A percentile compares a stretch with the other conserved stretches of the same genome.
These are phyloP conservation scores for Sphyrna mokarran DNA, from an alignment of 2,113 vertebrate species.

Conservation along the genomic window DNA sequence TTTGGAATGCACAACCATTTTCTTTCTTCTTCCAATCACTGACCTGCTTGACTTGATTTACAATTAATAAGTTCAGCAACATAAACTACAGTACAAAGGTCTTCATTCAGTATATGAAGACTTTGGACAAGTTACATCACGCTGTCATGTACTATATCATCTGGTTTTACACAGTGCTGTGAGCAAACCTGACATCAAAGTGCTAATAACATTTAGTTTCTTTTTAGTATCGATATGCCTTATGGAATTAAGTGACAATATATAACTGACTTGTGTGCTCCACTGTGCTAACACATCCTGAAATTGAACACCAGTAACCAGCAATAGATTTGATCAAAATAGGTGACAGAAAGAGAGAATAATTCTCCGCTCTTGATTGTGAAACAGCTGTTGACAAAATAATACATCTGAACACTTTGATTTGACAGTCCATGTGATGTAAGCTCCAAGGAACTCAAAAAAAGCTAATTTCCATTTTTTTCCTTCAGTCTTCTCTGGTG, in stretches of 20 bases:
- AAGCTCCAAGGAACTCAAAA: background rate
- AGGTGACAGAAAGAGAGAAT: background rate
- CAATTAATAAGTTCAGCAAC: background rate
- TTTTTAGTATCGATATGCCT: background rate
- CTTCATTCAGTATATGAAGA: too few relatives aligned
- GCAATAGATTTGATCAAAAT: background rate
- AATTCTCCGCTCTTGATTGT: background rate
- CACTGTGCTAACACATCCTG: background rate
- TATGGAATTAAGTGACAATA: background rate
- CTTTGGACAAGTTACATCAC: background rate
- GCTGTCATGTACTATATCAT: background rate
- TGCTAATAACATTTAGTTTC: background rate
- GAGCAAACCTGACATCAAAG: background rate
- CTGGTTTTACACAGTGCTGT: background rate
- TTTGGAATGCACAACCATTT: background rate
- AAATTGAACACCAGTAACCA: background rate
- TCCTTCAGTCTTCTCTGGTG: background rate
- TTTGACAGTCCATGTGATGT: background rate
- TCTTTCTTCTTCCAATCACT: background rate
- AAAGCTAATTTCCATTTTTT: background rate
- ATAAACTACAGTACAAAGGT: background rate
- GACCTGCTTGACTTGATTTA: background rate
- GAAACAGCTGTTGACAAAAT: background rate
- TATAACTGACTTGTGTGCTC: background rate
- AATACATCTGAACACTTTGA: background rate